Evolutionary conservation across 2,888 invertebrate species (phyloP), one percentile per base, ranked within the genome.

Genomic region (Amphimallon solstitiale): DNA sequence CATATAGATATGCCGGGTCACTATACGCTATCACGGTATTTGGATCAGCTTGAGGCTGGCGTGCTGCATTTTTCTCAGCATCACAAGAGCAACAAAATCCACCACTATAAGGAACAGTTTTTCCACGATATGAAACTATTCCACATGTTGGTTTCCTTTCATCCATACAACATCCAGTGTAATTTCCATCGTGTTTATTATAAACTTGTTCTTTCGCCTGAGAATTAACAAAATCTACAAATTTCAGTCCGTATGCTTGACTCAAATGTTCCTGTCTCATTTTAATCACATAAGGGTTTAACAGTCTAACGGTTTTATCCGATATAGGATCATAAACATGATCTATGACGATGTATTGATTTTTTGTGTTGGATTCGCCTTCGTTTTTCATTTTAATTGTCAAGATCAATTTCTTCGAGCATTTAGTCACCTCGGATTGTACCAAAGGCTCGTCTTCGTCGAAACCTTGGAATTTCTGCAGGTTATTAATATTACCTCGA

Each of bases 281-380:
- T 51, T 88, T 86, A 63, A 90, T 75, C 1, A 89, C 86, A 70
- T 88, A 89, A 0, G 89, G 88, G 73, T 87, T 85, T 7, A 87
- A 79, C n/a, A 89, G 78, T n/a, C 87, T 84, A 21, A 85, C 83
- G 17, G 86, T 86, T 68, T 82, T 84, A 67, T 83, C 83, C 34
- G 83, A 84, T 0, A 81, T 65, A 0, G 86, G 84, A 73, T 87
- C 87, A 67, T 85, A 83, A 2, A 87, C 87, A 69, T 88, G 88
- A 74, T 89, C 89, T 7, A 89, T 83, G 1, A 88, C 85, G 34
- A 89, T 83, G 70, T 86, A 89, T 74, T 89, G 80, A 59, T 74
- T 76, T 49, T 79, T 78, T 14, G 71, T 74, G 15, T 73, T 74
- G 0, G 79, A 76, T 7, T 72, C 40, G 2, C 79, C 79, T 5